Evolutionary conservation across 1,140 invertebrate species (phyloP).

Genomic region (Drosophila prosaltans): DNA sequence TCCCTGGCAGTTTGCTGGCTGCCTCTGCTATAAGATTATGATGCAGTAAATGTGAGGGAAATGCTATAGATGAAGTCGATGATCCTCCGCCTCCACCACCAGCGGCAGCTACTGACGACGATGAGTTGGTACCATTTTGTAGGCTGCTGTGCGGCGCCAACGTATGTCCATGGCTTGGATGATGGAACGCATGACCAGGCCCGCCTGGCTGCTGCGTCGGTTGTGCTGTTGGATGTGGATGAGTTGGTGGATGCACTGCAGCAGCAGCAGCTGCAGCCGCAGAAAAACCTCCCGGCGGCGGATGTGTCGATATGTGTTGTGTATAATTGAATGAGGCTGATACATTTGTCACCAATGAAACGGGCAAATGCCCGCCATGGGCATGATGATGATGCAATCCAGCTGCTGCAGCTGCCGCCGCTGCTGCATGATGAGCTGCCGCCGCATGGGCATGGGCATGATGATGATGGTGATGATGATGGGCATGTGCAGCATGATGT

Average conservation of each 20-base stretch:
- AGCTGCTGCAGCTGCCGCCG: slow-evolving; percentile 61
- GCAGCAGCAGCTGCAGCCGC: slow-evolving; percentile 25
- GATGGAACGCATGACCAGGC: slow-evolving; percentile 56
- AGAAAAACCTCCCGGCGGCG: slow-evolving; percentile 39
- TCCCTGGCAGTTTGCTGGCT: slow-evolving; percentile 73
- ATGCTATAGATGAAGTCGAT: slow-evolving; percentile 83
- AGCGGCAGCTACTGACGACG: slow-evolving; percentile 34
- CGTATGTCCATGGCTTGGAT: slow-evolving; percentile 55
- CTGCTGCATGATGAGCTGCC: slow-evolving; percentile 69
- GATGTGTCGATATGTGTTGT: slow-evolving; percentile 81
- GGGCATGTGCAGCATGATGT: slow-evolving; percentile 65
- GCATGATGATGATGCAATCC: slow-evolving; percentile 69
- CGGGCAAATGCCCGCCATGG: slow-evolving; percentile 64
- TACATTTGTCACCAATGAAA: slow-evolving; percentile 78
- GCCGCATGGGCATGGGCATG: slow-evolving; percentile 70
- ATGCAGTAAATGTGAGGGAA: slow-evolving; percentile 85
- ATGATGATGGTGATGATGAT: slow-evolving; percentile 71
- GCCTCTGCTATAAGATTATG: slow-evolving; percentile 81
- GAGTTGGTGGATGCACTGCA: slow-evolving; percentile 36
- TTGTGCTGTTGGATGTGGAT: slow-evolving; percentile 57
- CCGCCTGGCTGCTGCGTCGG: slow-evolving; percentile 52
- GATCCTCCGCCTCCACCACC: slow-evolving; percentile 35
- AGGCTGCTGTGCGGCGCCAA: slow-evolving; percentile 45
- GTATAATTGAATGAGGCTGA: slow-evolving; percentile 82
- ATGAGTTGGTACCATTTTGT: slow-evolving; percentile 60